These are phyloP conservation scores for Dicentrarchus labrax DNA, from an alignment of 2,113 vertebrate genomes.

Conservation along the genomic window DNA sequence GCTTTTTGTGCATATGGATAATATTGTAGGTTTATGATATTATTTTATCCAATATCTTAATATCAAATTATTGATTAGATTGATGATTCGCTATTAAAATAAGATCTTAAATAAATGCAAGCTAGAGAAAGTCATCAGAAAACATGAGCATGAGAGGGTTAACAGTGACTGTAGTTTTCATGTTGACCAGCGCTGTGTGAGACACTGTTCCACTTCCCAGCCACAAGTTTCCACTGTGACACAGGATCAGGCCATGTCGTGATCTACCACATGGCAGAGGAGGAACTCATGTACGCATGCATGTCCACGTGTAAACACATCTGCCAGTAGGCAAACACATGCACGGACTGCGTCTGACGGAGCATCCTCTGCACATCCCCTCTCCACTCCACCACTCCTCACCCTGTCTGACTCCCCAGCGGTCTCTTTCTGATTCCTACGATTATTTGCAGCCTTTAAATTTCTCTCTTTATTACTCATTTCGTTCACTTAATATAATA, in stretches of 20 bases:
- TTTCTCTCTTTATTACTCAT: background rate
- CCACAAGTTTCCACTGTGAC: slow-evolving; percentile 44
- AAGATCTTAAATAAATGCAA: background rate
- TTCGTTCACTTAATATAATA: background rate
- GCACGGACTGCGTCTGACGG: background rate
- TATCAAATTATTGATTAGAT: too few relatives aligned
- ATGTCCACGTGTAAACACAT: slow-evolving; percentile 27
- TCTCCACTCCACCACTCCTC: slow-evolving; percentile 2
- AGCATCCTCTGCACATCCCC: slow-evolving; percentile 7
- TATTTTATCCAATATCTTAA: too few relatives aligned
- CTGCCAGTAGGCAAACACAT: slow-evolving; percentile 24
- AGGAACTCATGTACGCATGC: background rate
- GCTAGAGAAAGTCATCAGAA: background rate
- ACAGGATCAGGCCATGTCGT: background rate
- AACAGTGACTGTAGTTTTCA: background rate
- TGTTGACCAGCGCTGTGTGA: background rate
- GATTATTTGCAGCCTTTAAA: background rate
- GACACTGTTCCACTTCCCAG: background rate
- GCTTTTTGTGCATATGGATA: too few relatives aligned
- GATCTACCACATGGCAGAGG: slow-evolving; percentile 2
- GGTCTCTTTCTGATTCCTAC: background rate
- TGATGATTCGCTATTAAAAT: too few relatives aligned
- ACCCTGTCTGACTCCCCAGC: background rate
- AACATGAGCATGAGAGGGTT: background rate
- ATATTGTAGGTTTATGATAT: too few relatives aligned